A percentile compares a stretch with the other conserved stretches of the same genome.
Conservation (phyloP, 2,888 invertebrate genomes). For the Elysia crispata region DNA sequence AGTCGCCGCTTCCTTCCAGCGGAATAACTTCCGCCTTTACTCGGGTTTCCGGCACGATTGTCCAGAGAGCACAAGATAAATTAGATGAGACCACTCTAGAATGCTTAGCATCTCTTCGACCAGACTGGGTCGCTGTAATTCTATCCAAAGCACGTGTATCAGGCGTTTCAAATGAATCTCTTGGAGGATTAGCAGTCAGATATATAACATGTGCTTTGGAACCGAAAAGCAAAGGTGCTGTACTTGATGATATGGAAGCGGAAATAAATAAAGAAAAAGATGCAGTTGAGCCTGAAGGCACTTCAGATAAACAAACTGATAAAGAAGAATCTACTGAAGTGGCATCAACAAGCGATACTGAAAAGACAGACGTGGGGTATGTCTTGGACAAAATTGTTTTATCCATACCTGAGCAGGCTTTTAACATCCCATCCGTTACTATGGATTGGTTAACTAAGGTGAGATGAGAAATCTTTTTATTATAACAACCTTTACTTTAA, state of each 20-base stretch:
- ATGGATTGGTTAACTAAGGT: constrained; percentile 47
- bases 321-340: not conserved
- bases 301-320: not conserved
- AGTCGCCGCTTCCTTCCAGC: not conserved
- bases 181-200: constrained; percentile 63
- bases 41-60: not conserved
- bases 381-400: constrained; percentile 66
- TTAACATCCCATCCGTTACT: constrained; percentile 53
- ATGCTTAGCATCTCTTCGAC: constrained; percentile 61
- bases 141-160: constrained; percentile 63
- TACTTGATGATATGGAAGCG: not conserved
- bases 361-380: constrained; percentile 53
- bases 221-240: not conserved
- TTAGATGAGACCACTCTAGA: constrained; percentile 57
- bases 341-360: not conserved
- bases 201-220: constrained; percentile 59
- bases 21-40: constrained; percentile 36
- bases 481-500: too few species aligned
- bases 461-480: not conserved
- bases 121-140: constrained; percentile 68
- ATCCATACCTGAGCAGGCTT: constrained; percentile 68
- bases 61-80: constrained; percentile 61
- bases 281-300: constrained; percentile 43
- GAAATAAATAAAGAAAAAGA: constrained; percentile 47
- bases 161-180: constrained; percentile 60